Base-by-base conservation (phyloP, 2,888 invertebrate species). In the Lasioglossum villosulum region DNA sequence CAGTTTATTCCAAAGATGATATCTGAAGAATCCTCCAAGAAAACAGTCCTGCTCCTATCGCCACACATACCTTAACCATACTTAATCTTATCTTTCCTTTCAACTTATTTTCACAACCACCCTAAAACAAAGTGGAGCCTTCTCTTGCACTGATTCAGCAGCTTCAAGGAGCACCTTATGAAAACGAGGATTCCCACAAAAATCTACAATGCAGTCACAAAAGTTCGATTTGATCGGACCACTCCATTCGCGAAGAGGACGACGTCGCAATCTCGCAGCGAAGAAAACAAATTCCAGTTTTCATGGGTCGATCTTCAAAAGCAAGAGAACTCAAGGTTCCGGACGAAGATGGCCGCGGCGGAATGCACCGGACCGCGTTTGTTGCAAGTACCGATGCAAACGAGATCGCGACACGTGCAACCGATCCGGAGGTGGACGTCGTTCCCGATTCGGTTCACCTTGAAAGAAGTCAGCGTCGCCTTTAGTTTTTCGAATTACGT, bases 391-490 rank as follows among this genome's bases (percentile, higher is more conserved):
- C 16, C 74, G 74, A 72, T 72, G 75, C 56, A 75, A 59, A 75
- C 59, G 59, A 75, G 59, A 72, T 45, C 45, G 72, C 42, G 45
- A 30, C 72, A 45, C 72, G 48, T 37, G 56, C 39, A 59, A 27
- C 66, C 59, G 30, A 30, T 37, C 39, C 77, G n/a, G 19, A 34
- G 27, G 66, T 30, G 83, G 75, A 75, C 59, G 70, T 83, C 71
- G 82, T 75, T 30, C 82, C 82, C 16, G 66, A 30, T 34, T 73
- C 76, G 71, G 83, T 77, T 84, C 84, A 84, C 84, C 84, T 84
- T 84, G 84, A 75, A 71, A 52, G 79, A 84, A 83, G 78, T 78
- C 75, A 71, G 48, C 71, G 37, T 63, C 52, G 59, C 63, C 48
- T 48, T 45, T 23, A 2, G 66, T 16, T 45, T 63, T 82, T 72